Conservation (phyloP, 2,888 invertebrate genomes). For the Aromia moschata region DNA sequence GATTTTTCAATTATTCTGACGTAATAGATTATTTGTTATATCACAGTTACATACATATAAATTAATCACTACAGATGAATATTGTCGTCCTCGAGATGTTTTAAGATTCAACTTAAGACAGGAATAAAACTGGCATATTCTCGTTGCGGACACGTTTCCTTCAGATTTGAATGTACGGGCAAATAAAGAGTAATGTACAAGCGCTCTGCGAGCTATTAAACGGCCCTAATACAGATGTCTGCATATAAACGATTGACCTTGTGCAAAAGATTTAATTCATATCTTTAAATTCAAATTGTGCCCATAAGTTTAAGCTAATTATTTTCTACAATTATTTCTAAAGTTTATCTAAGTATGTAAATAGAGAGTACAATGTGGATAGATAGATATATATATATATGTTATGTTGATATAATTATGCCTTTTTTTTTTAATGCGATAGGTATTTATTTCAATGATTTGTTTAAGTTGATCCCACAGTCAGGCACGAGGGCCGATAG, state of each 20-base stretch:
- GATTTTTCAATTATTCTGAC: no score
- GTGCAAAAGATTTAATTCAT: conserved; percentile 56
- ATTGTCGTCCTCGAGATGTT: no score
- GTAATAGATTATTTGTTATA: no score
- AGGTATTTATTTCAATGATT: conserved; percentile 61
- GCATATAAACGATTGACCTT: conserved; percentile 29
- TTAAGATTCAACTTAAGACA: no score
- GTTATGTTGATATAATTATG: conserved; percentile 54
- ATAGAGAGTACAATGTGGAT: conserved; percentile 58
- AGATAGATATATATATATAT: conserved; percentile 59
- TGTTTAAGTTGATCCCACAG: conserved; percentile 65
- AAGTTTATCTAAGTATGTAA: conserved; percentile 58
- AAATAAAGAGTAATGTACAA: conserved; percentile 3
- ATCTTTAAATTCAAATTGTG: conserved; percentile 62
- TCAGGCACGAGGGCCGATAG: conserved; percentile 62
- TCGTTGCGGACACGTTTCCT: no score
- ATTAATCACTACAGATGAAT: no score
- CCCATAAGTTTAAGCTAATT: conserved; percentile 65
- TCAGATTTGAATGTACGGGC: conserved; percentile 20
- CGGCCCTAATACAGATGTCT: conserved; percentile 20
- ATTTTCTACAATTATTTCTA: conserved; percentile 56
- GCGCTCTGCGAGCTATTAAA: conserved; percentile 1
- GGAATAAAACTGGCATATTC: no score
- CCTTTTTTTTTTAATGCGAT: conserved; percentile 53
- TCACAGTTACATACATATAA: no score